A percentile compares a stretch with the other conserved stretches of the same genome.
These are phyloP conservation scores for Coluber constrictor DNA, from an alignment of 2,797 vertebrate genomes.

Conservation along the genomic window DNA sequence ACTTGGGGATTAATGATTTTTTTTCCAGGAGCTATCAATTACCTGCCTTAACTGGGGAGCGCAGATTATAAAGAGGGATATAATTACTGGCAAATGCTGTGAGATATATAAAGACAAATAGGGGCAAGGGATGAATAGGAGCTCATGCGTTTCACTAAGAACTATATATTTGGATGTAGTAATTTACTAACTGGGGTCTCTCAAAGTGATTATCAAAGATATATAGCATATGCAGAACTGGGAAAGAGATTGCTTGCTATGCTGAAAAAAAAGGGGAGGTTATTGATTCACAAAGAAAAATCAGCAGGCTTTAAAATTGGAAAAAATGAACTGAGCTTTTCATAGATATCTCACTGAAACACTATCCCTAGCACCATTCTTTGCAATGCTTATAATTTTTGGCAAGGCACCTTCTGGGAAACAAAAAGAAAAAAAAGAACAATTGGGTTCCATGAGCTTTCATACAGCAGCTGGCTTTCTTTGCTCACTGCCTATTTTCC, in stretches of 20 bases:
- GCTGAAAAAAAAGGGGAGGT: constrained; percentile 26
- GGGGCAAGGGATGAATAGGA: constrained; percentile 47
- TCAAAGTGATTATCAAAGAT: constrained; percentile 43
- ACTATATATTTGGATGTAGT: constrained; percentile 45
- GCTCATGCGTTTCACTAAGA: constrained; percentile 62
- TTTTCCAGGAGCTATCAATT: constrained; percentile 80
- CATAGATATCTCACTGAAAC: neutral
- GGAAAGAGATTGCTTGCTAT: constrained; percentile 49
- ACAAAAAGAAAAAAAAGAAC: neutral
- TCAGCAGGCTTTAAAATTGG: constrained; percentile 21
- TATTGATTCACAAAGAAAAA: constrained; percentile 57
- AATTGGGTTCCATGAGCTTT: neutral
- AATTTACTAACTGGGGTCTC: constrained; percentile 51
- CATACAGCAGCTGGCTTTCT: neutral
- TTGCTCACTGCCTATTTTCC: neutral
- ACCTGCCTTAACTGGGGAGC: constrained; percentile 77
- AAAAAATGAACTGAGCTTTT: constrained; percentile 10
- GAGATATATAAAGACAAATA: constrained; percentile 71
- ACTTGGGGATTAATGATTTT: constrained; percentile 70
- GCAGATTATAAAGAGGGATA: constrained; percentile 71
- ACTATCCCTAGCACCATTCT: neutral
- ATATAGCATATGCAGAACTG: constrained; percentile 24
- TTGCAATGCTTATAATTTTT: neutral
- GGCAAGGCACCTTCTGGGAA: neutral
- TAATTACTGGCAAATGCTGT: constrained; percentile 72